Evolutionary conservation across 2,797 vertebrate genomes (phyloP).

Genomic region (Hydrophis major): DNA sequence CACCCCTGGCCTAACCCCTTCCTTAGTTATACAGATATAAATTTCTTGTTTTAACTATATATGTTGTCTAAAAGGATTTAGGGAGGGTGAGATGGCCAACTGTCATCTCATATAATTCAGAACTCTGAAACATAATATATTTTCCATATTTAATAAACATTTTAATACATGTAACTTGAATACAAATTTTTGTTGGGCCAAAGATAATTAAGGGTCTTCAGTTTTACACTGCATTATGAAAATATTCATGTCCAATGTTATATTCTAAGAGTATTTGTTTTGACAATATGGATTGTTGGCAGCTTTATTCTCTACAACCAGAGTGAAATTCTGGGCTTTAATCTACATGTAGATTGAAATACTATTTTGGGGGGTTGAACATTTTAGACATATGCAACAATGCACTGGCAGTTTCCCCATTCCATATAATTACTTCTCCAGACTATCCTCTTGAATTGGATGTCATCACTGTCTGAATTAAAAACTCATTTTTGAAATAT

Average conservation of each 20-base stretch:
- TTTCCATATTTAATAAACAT: not conserved
- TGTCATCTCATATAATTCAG: not conserved
- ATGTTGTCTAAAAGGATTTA: not conserved
- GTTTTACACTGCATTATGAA: not conserved
- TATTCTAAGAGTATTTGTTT: not conserved
- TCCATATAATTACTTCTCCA: not conserved
- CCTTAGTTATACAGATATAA: not conserved
- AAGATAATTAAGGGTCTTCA: not conserved
- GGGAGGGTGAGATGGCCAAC: not conserved
- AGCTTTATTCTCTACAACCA: not conserved
- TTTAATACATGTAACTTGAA: not conserved
- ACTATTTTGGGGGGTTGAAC: not conserved
- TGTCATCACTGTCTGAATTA: not conserved
- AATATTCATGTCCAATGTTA: not conserved
- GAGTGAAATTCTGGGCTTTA: not conserved
- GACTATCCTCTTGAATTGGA: not conserved
- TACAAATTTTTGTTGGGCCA: not conserved
- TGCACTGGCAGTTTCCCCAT: not conserved
- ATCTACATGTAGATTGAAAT: not conserved
- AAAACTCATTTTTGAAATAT: not conserved
- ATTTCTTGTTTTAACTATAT: not conserved
- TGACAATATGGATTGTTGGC: not conserved
- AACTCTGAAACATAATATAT: not conserved
- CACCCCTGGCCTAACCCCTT: not conserved
- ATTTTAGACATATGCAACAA: not conserved